A percentile compares a stretch with the other conserved stretches of the same genome.
These are phyloP conservation scores for Pinna nobilis DNA, from an alignment of 1,140 invertebrate genomes.

Conservation along the genomic window DNA sequence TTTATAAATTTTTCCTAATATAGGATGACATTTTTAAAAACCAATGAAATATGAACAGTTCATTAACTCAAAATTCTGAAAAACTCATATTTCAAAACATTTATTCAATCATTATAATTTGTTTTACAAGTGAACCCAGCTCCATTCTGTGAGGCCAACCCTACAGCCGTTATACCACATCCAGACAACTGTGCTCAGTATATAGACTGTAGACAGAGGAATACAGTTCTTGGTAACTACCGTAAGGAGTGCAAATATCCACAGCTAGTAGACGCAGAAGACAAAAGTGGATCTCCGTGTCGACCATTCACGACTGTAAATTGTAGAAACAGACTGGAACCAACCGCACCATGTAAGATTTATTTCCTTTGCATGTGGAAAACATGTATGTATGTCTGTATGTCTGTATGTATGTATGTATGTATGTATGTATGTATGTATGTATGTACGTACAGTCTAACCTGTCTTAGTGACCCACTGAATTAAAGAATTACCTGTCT, in stretches of 20 bases:
- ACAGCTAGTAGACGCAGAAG: conserved; percentile 37
- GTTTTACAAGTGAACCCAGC: conserved; percentile 41
- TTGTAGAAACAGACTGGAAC: conserved; percentile 51
- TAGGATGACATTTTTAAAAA: too few relatives aligned
- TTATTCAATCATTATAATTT: background rate
- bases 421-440: too few relatives aligned
- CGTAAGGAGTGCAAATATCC: conserved; percentile 57
- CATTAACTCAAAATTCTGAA: background rate
- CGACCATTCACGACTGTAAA: conserved; percentile 32
- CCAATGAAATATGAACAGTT: background rate
- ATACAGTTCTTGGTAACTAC: conserved; percentile 46
- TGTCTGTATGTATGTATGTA: too few relatives aligned
- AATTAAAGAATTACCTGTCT: too few relatives aligned
- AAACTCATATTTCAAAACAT: background rate
- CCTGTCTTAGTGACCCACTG: too few relatives aligned
- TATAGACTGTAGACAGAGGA: conserved; percentile 55
- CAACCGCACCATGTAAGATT: conserved; percentile 54
- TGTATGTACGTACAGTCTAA: too few relatives aligned
- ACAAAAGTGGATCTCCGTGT: conserved; percentile 43
- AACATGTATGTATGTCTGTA: too few relatives aligned
- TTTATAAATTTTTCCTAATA: too few relatives aligned
- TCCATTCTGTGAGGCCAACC: conserved; percentile 53
- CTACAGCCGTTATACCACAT: conserved; percentile 47
- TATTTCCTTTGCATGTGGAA: background rate
- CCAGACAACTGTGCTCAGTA: conserved; percentile 58